phyloP scores from a whole-genome alignment of 2,888 invertebrate genomes.

The Scaptomyza flava region DNA sequence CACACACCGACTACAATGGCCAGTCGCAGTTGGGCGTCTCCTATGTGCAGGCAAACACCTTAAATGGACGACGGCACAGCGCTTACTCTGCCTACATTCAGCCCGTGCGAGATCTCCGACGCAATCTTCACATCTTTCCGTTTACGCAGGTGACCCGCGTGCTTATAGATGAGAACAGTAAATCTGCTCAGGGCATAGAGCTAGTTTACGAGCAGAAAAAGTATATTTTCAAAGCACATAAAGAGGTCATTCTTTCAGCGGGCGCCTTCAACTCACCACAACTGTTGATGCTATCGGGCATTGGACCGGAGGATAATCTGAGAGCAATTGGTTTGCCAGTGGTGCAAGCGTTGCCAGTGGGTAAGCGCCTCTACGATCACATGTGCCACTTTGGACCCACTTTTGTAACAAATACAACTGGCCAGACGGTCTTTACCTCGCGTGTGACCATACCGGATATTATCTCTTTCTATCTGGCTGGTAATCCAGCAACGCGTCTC shows the following conservation, averaged over 20 bases:
- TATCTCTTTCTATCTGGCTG: slow-evolving; percentile 85
- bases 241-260: slow-evolving; percentile 94
- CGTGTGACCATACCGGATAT: slow-evolving; percentile 50
- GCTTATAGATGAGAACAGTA: slow-evolving; percentile 87
- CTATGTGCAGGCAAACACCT: slow-evolving; percentile 87
- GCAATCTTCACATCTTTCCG: slow-evolving; percentile 89
- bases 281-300: slow-evolving; percentile 93
- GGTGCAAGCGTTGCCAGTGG: slow-evolving; percentile 88
- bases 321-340: slow-evolving; percentile 86
- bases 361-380: slow-evolving; percentile 87
- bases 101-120: slow-evolving; percentile 84
- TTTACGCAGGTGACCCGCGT: slow-evolving; percentile 88
- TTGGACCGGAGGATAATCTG: slow-evolving; percentile 86
- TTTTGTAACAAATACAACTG: slow-evolving; percentile 81
- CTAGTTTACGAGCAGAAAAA: slow-evolving; percentile 85
- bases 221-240: slow-evolving; percentile 86
- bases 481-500: slow-evolving; percentile 84
- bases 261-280: slow-evolving; percentile 96
- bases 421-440: slow-evolving; percentile 62
- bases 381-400: slow-evolving; percentile 84
- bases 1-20: slow-evolving; percentile 89
- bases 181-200: slow-evolving; percentile 89
- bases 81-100: slow-evolving; percentile 88
- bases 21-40: slow-evolving; percentile 88
- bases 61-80: slow-evolving; percentile 87